These are phyloP conservation scores for Nymphicus hollandicus DNA, from an alignment of 2,113 vertebrate genomes.

Conservation along the genomic window DNA sequence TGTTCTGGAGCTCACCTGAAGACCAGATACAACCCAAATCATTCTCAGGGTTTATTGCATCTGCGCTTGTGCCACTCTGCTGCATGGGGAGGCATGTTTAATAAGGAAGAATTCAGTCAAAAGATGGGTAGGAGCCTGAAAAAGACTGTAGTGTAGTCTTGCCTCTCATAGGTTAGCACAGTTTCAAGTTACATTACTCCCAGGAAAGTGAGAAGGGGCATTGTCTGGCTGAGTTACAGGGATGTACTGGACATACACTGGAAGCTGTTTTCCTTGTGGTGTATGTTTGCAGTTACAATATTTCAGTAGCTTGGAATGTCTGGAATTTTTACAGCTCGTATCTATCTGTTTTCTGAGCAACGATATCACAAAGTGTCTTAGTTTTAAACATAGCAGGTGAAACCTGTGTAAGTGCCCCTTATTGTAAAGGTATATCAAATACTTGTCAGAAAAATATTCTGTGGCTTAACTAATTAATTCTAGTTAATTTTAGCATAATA, in stretches of 20 bases:
- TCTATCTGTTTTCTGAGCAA: background rate
- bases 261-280: background rate
- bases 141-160: background rate
- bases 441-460: background rate
- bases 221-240: background rate
- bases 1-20: background rate
- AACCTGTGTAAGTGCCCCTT: background rate
- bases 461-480: background rate
- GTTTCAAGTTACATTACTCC: background rate
- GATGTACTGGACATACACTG: background rate
- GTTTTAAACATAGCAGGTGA: background rate
- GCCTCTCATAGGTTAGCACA: background rate
- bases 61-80: background rate
- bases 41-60: accelerated
- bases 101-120: background rate
- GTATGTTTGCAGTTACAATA: background rate
- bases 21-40: background rate
- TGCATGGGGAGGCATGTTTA: background rate
- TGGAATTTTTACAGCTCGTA: background rate
- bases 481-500: background rate
- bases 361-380: background rate
- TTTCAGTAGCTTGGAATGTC: background rate
- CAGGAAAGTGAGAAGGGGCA: background rate
- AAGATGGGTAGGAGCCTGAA: background rate
- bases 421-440: background rate